Evolutionary conservation across 2,888 invertebrate genomes (phyloP).

Genomic region (Epinotia bilunana): DNA sequence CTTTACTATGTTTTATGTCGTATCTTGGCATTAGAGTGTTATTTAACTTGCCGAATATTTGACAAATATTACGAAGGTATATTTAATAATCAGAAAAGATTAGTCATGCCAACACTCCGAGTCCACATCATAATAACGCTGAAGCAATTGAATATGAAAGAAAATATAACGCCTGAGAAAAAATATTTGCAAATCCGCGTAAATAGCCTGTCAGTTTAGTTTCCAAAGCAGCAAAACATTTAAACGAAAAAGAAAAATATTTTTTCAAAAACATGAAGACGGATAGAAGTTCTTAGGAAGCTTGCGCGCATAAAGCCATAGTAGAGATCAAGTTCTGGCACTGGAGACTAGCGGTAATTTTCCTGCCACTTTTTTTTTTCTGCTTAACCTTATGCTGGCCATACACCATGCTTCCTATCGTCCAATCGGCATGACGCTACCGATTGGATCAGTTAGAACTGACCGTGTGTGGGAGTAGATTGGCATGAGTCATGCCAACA

Average conservation of each 20-base stretch:
- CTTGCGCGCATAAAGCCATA: background rate
- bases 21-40: too few relatives aligned
- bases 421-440: too few relatives aligned
- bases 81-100: too few relatives aligned
- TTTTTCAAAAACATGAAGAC: background rate
- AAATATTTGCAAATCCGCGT: background rate
- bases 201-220: background rate
- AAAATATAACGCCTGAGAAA: background rate
- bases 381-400: constrained; percentile 29
- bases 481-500: too few relatives aligned
- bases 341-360: constrained; percentile 3
- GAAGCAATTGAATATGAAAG: background rate
- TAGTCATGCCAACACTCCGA: background rate
- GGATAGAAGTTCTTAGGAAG: background rate
- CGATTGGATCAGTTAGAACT: too few relatives aligned
- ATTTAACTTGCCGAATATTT: too few relatives aligned
- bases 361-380: constrained; percentile 33
- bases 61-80: too few relatives aligned
- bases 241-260: background rate
- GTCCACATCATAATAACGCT: background rate
- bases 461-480: too few relatives aligned
- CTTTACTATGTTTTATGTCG: too few relatives aligned
- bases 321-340: background rate
- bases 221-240: background rate
- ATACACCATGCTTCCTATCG: too few relatives aligned